A percentile compares a stretch with the other conserved stretches of the same genome.
Conservation (phyloP, 2,113 vertebrate species). For the Dolichallabes microphthalmus region DNA sequence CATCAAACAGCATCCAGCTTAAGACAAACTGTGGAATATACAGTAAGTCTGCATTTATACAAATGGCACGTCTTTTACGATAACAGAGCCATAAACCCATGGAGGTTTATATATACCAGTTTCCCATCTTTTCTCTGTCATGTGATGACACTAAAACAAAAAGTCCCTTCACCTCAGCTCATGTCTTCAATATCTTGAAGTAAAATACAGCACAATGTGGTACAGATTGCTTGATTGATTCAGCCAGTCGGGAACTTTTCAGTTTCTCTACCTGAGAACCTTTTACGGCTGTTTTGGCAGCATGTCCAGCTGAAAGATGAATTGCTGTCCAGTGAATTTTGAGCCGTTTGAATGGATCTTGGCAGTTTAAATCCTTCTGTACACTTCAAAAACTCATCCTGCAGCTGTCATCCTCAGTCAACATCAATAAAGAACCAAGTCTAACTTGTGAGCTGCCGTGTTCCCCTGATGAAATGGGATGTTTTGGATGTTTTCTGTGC, state of each 20-base stretch:
- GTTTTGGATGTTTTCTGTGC: neutral
- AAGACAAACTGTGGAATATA: neutral
- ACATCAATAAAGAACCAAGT: neutral
- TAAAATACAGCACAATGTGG: neutral
- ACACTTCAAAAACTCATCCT: conserved; percentile 10
- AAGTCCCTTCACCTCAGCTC: no score
- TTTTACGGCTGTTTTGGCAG: neutral
- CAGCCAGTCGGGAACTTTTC: conserved; percentile 1
- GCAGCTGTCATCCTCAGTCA: conserved; percentile 1
- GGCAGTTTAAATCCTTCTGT: conserved; percentile 1
- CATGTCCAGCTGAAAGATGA: conserved; percentile 12
- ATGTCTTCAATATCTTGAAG: neutral
- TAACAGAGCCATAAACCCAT: neutral
- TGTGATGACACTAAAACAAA: neutral
- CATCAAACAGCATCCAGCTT: neutral
- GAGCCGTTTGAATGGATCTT: neutral
- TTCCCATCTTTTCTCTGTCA: neutral
- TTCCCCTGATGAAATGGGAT: neutral
- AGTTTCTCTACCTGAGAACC: neutral
- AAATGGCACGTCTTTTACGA: neutral
- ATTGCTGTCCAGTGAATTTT: neutral
- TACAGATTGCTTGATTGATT: neutral
- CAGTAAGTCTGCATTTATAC: neutral
- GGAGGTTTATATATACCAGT: neutral
- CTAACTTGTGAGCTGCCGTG: no score